Conservation (phyloP, 1,140 invertebrate genomes). For the Cotesia glomerata region DNA sequence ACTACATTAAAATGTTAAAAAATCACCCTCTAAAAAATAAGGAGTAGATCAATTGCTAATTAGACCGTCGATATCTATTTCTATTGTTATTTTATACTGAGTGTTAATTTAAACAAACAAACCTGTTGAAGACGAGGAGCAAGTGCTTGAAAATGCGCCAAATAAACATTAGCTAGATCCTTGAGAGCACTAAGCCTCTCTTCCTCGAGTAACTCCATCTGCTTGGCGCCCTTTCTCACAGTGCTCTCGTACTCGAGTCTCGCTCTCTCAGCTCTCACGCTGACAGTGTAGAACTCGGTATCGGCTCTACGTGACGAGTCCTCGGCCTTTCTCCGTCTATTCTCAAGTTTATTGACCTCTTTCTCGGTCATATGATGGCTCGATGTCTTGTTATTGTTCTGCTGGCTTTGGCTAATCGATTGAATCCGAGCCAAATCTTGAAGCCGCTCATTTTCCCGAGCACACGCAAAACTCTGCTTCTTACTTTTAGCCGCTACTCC, state of each 20-base stretch:
- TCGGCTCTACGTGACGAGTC: slow-evolving; percentile 89
- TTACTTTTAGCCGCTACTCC: slow-evolving; percentile 84
- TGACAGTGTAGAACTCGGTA: slow-evolving; percentile 91
- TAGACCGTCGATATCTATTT: no score
- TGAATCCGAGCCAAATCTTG: slow-evolving; percentile 70
- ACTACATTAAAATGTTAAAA: no score
- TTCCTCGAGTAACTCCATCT: slow-evolving; percentile 85
- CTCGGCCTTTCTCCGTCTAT: slow-evolving; percentile 88
- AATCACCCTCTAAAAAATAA: no score
- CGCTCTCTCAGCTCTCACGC: slow-evolving; percentile 85
- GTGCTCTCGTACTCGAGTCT: slow-evolving; percentile 91
- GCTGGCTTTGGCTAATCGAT: slow-evolving; percentile 56
- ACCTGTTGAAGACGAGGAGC: slow-evolving; percentile 71
- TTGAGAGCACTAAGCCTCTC: slow-evolving; percentile 85
- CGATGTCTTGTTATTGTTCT: slow-evolving; percentile 54
- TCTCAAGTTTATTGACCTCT: slow-evolving; percentile 78
- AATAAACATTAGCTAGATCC: slow-evolving; percentile 77
- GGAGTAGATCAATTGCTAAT: no score
- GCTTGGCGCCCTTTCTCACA: slow-evolving; percentile 78
- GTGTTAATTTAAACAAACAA: neutral
- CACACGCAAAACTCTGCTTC: slow-evolving; percentile 81
- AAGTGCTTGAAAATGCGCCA: slow-evolving; percentile 77
- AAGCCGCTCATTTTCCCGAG: slow-evolving; percentile 86
- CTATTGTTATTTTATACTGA: neutral
- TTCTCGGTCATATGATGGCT: slow-evolving; percentile 69